Percentiles rank a stretch among this genome's conserved stretches.
These are phyloP conservation scores for Oenanthe melanoleuca DNA, from an alignment of 2,113 vertebrate genomes.

Conservation along the genomic window DNA sequence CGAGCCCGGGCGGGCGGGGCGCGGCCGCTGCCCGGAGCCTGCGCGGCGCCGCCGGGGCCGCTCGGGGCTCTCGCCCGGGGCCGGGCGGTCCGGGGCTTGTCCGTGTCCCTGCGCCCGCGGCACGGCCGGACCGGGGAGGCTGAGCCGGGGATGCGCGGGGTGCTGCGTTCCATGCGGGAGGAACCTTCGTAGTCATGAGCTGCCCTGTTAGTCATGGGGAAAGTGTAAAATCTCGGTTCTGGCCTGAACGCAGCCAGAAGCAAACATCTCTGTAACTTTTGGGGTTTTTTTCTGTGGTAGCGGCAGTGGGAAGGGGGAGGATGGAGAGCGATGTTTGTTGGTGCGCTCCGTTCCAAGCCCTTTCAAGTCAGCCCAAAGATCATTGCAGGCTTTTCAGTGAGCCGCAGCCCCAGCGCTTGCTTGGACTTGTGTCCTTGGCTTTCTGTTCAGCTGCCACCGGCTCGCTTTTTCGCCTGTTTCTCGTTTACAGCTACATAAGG, in stretches of 20 bases:
- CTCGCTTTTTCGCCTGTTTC: not conserved
- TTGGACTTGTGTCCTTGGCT: not conserved
- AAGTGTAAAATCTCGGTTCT: not conserved
- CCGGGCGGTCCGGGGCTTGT: not conserved
- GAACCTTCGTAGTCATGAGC: rapidly evolving
- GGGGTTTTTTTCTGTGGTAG: not conserved
- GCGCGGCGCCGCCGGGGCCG: not conserved
- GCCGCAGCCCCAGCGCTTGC: not conserved
- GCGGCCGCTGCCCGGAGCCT: too few relatives aligned
- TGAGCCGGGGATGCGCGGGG: not conserved
- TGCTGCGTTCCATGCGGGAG: rapidly evolving
- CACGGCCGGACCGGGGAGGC: not conserved
- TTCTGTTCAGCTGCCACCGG: not conserved
- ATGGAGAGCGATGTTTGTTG: not conserved
- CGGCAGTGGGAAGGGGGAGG: not conserved
- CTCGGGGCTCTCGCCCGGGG: too few relatives aligned
- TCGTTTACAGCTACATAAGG: not conserved
- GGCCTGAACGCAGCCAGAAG: not conserved
- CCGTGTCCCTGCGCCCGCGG: not conserved
- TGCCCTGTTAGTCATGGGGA: not conserved
- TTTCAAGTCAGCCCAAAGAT: not conserved
- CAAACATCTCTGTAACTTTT: not conserved
- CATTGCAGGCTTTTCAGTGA: not conserved
- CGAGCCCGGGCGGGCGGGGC: too few relatives aligned
- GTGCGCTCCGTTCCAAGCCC: not conserved